Evolutionary conservation across 2,113 vertebrate genomes (phyloP), one percentile per base, ranked within the genome.

Genomic region (Ceyx cyanopectus): DNA sequence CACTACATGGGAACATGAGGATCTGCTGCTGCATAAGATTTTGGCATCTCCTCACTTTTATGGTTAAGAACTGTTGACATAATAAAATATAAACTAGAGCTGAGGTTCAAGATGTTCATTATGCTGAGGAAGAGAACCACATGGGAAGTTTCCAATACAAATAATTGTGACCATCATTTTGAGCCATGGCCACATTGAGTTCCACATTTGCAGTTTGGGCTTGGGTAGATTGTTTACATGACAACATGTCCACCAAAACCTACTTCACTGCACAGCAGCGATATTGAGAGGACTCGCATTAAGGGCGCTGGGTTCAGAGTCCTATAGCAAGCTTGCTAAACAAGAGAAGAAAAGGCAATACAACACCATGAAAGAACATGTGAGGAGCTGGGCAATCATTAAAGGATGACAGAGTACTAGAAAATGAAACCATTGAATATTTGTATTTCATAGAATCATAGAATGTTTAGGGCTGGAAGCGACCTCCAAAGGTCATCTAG

Each of bases 41-140:
- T 85, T 95, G 87, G 81, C 79, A 80, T n/a, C 45, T 69, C 34
- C 74, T 85, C 40, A 43, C 22, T 87, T 67, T 68, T 40, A 85
- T 19, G 60, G 60, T 66, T 85, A 46, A 41, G 29, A 91, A 89
- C 50, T 66, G 72, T 62, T 95, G 92, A 95, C 92, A 80, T 62
- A 58, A 92, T 78, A 74, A 87, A 92, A 92, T 82, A 93, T 82
- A 87, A 73, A 51, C 60, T 53, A 41, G 51, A 74, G 58, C 37
- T 79, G 72, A 94, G 30, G 51, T 82, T 92, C 46, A 40, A 65
- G 45, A 94, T 62, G 41, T 76, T 93, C 87, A 43, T 85, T 77
- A 77, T 48, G 50, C 75, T 48, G 51, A 66, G 79, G 56, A 87
- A 81, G 60, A 85, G 70, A 91, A 80, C 4, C 61, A 27, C 46